Conservation (phyloP, 64 coral and sea anemone species). For the Montipora sp. region DNA sequence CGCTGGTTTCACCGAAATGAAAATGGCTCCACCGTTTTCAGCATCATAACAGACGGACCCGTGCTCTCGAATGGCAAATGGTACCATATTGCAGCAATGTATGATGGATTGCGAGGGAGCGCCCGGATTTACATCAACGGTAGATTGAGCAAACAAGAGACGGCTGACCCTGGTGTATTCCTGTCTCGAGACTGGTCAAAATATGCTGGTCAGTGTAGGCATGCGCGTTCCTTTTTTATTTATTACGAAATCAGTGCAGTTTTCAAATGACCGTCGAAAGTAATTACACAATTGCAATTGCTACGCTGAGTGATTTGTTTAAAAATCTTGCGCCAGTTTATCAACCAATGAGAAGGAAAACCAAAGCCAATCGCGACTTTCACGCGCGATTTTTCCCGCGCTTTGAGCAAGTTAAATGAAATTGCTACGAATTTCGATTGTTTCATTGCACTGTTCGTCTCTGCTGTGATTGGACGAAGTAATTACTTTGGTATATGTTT, state of each 20-base stretch:
- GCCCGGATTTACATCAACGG: constrained; percentile 84
- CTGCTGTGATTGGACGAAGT: no score
- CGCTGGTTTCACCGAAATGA: constrained; percentile 97
- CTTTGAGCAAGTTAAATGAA: no score
- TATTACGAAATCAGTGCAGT: background rate
- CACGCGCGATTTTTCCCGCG: no score
- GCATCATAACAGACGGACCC: constrained; percentile 84
- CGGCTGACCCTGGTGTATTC: constrained; percentile 86
- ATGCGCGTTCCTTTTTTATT: background rate
- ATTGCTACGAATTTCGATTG: no score
- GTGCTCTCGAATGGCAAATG: constrained; percentile 77
- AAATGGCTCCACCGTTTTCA: constrained; percentile 89
- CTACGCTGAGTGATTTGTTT: no score
- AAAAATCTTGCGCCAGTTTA: no score
- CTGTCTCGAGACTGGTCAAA: constrained; percentile 90
- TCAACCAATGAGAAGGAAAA: no score
- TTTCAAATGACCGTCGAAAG: no score
- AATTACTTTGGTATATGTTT: no score
- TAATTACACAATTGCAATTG: no score
- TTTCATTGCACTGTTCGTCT: no score
- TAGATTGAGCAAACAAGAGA: constrained; percentile 82
- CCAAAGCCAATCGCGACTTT: no score
- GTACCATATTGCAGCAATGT: constrained; percentile 77
- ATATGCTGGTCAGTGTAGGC: constrained; percentile 75
- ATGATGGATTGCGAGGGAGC: constrained; percentile 76